phyloP scores from a whole-genome alignment of 1,140 invertebrate genomes.

The Cotesia vestalis region DNA sequence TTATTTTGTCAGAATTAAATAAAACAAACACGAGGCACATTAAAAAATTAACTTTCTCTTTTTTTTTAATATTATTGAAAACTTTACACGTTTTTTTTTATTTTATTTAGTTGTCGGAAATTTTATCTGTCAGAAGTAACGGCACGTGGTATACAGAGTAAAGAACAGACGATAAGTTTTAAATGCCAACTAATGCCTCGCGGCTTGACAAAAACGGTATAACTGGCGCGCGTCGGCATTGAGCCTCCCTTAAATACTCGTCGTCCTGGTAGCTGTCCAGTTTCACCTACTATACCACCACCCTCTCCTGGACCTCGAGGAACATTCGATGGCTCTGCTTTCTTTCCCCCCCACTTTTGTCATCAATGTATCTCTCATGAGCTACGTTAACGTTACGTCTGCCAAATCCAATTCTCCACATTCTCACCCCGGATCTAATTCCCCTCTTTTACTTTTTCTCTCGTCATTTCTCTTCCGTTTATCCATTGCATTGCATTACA shows the following conservation, averaged over 20 bases:
- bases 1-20: no score
- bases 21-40: no score
- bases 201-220: constrained; percentile 52
- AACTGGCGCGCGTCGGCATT: constrained; percentile 60
- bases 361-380: constrained; percentile 29
- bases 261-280: constrained; percentile 59
- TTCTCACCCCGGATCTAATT: constrained; percentile 38
- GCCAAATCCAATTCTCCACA: constrained; percentile 54
- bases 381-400: constrained; percentile 49
- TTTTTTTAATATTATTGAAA: no score
- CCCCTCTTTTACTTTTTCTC: constrained; percentile 40
- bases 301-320: constrained; percentile 36
- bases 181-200: constrained; percentile 37
- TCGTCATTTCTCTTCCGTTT: constrained; percentile 38
- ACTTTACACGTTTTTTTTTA: not conserved
- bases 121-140: not conserved
- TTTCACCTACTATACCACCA: constrained; percentile 48
- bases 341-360: constrained; percentile 41
- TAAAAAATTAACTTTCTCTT: no score
- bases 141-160: no score
- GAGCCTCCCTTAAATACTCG: constrained; percentile 64
- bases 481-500: not conserved
- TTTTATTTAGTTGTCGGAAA: no score
- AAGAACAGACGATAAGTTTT: constrained; percentile 5
- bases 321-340: constrained; percentile 38